Percentiles rank a stretch among this genome's conserved stretches.
phyloP scores from a whole-genome alignment of 2,888 invertebrate genomes.

The Clunio marinus region DNA sequence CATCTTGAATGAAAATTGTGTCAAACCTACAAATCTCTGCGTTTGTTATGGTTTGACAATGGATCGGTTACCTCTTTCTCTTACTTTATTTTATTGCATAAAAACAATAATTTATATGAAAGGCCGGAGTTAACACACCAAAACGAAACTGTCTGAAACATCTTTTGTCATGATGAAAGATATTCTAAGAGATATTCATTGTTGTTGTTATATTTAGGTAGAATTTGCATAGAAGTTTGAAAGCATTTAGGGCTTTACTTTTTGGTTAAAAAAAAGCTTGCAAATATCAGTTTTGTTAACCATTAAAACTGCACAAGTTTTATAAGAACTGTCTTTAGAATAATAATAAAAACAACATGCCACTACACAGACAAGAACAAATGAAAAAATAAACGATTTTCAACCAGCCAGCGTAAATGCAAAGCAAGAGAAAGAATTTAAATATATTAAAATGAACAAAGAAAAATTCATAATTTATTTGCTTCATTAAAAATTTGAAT shows the following conservation, averaged over 20 bases:
- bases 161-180: slow-evolving; percentile 13
- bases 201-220: not conserved
- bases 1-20: no score
- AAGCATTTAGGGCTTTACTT: no score
- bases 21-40: no score
- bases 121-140: slow-evolving; percentile 16
- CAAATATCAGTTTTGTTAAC: no score
- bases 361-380: not conserved
- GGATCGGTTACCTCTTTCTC: not conserved
- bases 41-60: not conserved
- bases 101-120: slow-evolving; percentile 37
- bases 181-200: not conserved
- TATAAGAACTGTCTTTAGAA: no score
- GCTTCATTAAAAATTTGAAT: slow-evolving; percentile 35
- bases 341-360: not conserved
- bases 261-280: no score
- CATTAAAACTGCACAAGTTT: no score
- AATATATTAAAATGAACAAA: slow-evolving; percentile 30
- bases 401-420: not conserved
- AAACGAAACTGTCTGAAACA: slow-evolving; percentile 20
- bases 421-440: slow-evolving; percentile 17
- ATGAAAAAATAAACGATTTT: not conserved
- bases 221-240: not conserved
- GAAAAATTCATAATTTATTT: slow-evolving; percentile 36
- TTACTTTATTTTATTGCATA: slow-evolving; percentile 28